Conservation (phyloP, 2,113 vertebrate genomes). For the Nanorana parkeri region DNA sequence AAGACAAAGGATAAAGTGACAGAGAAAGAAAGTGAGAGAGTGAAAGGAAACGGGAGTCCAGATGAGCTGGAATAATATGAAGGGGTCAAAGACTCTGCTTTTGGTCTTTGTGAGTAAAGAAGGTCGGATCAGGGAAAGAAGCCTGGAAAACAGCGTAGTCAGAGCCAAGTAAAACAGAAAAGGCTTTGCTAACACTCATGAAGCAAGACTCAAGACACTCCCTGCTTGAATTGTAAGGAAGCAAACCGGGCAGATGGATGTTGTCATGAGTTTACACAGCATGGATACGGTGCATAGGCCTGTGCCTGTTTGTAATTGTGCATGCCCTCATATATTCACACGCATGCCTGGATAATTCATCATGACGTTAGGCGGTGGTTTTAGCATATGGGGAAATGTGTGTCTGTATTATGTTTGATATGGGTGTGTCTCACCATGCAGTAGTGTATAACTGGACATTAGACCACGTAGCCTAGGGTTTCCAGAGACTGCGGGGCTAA, state of each 20-base stretch:
- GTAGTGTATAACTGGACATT: not conserved
- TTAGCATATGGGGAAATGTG: not conserved
- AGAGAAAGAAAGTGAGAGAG: slow-evolving; percentile 8
- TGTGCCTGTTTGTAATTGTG: not conserved
- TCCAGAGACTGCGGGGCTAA: no score
- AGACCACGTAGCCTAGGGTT: no score
- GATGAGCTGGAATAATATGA: slow-evolving; percentile 1
- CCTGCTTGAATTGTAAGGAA: not conserved
- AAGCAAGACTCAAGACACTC: slow-evolving; percentile 1
- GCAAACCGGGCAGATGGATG: slow-evolving; percentile 15
- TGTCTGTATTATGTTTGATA: not conserved
- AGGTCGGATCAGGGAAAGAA: not conserved
- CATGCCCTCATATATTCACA: not conserved
- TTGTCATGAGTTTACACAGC: slow-evolving; percentile 10
- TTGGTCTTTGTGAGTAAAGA: slow-evolving; percentile 13
- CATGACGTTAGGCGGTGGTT: not conserved
- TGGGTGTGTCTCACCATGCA: not conserved
- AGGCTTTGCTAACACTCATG: not conserved
- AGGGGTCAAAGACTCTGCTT: slow-evolving; percentile 18
- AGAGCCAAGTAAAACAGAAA: slow-evolving; percentile 30
- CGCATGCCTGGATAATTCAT: not conserved
- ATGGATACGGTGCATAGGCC: not conserved
- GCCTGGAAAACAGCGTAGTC: slow-evolving; percentile 34
- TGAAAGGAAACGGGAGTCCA: slow-evolving; percentile 10
- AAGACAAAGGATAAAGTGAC: not conserved